Percentiles rank a stretch among this genome's conserved stretches.
phyloP scores from a whole-genome alignment of 2,797 vertebrate genomes.

The Limnodromus scolopaceus region DNA sequence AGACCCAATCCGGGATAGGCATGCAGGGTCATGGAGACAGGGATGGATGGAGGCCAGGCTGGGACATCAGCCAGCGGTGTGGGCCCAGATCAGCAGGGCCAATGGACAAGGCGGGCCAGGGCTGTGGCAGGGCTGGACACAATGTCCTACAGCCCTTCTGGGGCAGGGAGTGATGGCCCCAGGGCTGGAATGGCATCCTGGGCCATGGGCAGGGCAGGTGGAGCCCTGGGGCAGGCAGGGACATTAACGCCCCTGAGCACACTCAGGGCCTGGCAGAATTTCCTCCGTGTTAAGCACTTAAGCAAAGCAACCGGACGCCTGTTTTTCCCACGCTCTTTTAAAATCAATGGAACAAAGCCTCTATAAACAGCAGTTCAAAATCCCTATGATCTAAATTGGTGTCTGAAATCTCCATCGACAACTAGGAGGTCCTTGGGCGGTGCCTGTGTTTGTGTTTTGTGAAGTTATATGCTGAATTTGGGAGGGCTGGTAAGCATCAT shows the following conservation, averaged over 20 bases:
- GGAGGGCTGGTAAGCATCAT: background rate
- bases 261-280: background rate
- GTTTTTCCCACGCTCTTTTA: background rate
- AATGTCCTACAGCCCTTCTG: fast-evolving
- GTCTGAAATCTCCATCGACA: background rate
- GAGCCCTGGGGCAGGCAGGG: fast-evolving
- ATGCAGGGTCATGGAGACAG: fast-evolving
- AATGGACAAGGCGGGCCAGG: background rate
- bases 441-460: fast-evolving
- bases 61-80: background rate
- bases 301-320: background rate
- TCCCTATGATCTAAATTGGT: background rate
- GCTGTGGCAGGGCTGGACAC: fast-evolving
- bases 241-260: fast-evolving
- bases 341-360: background rate
- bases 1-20: fast-evolving
- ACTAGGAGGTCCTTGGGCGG: background rate
- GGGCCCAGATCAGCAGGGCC: no score
- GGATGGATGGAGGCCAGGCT: background rate
- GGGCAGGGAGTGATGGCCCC: fast-evolving
- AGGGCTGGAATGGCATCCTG: background rate
- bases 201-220: fast-evolving
- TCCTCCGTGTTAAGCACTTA: background rate
- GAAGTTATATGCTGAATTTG: background rate
- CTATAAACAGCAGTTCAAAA: background rate